Conservation (phyloP, 2,888 invertebrate genomes). For the Thereva unica region DNA sequence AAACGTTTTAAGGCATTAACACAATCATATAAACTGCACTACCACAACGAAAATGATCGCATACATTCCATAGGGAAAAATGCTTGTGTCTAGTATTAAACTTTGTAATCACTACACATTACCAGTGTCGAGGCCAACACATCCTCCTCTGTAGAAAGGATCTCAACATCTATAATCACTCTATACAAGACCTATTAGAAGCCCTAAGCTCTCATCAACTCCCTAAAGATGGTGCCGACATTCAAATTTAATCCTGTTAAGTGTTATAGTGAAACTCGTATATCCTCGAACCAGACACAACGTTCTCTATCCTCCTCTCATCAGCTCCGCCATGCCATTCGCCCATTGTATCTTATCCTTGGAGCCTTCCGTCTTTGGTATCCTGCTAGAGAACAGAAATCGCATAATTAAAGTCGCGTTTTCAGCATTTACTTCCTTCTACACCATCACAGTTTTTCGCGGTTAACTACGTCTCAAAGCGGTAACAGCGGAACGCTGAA, state of each 20-base stretch:
- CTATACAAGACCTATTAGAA: constrained; percentile 33
- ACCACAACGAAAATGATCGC: background rate
- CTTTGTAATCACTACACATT: constrained; percentile 11
- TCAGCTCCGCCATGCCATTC: too few relatives aligned
- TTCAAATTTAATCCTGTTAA: constrained; percentile 35
- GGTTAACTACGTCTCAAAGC: constrained; percentile 13
- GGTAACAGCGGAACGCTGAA: background rate
- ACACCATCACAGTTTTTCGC: constrained; percentile 23
- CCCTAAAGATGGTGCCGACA: constrained; percentile 20
- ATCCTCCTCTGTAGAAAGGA: constrained; percentile 3
- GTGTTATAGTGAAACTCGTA: constrained; percentile 31
- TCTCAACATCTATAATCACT: constrained; percentile 27
- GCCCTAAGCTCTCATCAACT: constrained; percentile 21
- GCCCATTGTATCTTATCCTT: too few relatives aligned
- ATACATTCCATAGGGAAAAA: background rate
- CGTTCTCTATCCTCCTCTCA: constrained; percentile 3
- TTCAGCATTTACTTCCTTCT: constrained; percentile 9
- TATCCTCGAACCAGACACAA: constrained; percentile 17
- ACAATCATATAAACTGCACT: background rate
- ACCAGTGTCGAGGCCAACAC: background rate
- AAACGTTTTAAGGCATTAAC: too few relatives aligned
- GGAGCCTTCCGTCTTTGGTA: background rate
- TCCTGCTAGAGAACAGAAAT: constrained; percentile 22
- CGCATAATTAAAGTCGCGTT: constrained; percentile 35
- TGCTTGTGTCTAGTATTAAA: constrained; percentile 6